Evolutionary conservation across 2,888 invertebrate genomes (phyloP).

Genomic region (Sinelater perroti): DNA sequence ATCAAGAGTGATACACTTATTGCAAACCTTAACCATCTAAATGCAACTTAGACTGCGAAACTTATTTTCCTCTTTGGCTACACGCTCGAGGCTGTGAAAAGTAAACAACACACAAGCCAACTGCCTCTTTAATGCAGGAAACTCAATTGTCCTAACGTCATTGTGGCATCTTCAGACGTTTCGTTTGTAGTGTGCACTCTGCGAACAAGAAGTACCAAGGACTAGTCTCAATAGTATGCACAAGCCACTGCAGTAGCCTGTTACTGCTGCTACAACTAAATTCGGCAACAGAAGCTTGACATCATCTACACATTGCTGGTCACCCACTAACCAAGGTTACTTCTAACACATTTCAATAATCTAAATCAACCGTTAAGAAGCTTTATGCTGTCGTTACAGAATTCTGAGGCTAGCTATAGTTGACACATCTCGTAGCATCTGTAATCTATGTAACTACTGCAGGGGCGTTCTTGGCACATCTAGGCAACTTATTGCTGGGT

Average conservation of each 20-base stretch:
- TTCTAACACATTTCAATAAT: slow-evolving; percentile 12
- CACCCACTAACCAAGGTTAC: slow-evolving; percentile 6
- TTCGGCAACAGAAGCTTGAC: slow-evolving; percentile 1
- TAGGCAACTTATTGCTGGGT: neutral
- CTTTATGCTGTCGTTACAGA: slow-evolving; percentile 13
- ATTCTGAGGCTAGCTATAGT: slow-evolving; percentile 19
- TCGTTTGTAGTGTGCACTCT: neutral
- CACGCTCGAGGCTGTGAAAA: no score
- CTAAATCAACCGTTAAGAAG: slow-evolving; percentile 3
- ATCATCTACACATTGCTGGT: slow-evolving; percentile 1
- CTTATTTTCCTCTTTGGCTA: no score
- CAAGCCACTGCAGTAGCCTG: slow-evolving; percentile 20
- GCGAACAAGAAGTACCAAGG: slow-evolving; percentile 8
- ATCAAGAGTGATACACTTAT: neutral
- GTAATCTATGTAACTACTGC: slow-evolving; percentile 19
- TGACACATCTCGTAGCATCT: slow-evolving; percentile 27
- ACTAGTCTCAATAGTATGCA: slow-evolving; percentile 17
- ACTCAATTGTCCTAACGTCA: no score
- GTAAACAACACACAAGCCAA: no score
- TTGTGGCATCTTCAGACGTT: slow-evolving; percentile 12
- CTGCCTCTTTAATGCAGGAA: no score
- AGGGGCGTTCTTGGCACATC: slow-evolving; percentile 14
- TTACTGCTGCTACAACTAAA: neutral
- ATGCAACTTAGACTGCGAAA: neutral
- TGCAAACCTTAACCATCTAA: slow-evolving; percentile 6